These are phyloP conservation scores for Fulmarus glacialis DNA, from an alignment of 2,113 vertebrate species.

Conservation along the genomic window DNA sequence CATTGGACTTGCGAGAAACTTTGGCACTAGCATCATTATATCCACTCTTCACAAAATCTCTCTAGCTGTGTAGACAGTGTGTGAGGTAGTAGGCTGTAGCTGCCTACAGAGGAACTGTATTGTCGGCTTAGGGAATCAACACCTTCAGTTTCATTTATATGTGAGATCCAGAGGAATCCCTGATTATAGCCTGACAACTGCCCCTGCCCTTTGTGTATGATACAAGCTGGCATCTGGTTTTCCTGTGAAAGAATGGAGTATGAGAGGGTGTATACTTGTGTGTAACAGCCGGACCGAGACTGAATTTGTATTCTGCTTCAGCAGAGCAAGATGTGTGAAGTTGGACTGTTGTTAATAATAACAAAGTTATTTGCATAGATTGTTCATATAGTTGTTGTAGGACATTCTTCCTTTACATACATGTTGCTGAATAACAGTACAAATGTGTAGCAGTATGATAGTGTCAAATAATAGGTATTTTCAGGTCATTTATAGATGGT, in stretches of 20 bases:
- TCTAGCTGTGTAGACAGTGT: accelerated
- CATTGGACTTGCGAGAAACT: neutral
- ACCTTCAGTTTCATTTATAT: neutral
- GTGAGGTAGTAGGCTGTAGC: neutral
- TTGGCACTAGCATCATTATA: neutral
- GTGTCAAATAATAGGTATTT: neutral
- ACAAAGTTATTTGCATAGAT: neutral
- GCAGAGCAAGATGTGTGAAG: neutral
- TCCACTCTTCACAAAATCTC: neutral
- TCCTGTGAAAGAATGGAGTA: neutral
- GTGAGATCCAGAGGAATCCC: neutral
- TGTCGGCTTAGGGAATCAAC: neutral
- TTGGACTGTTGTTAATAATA: neutral
- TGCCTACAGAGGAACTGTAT: neutral
- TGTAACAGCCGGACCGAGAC: neutral
- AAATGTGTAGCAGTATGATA: neutral
- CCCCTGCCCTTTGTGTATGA: neutral
- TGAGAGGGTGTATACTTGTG: neutral
- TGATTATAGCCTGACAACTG: neutral
- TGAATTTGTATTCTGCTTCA: neutral
- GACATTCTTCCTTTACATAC: neutral
- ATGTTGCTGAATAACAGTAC: neutral
- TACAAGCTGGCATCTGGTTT: neutral
- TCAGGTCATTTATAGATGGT: neutral
- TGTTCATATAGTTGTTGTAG: neutral